phyloP scores from a whole-genome alignment of 2,113 vertebrate genomes.

The Alosa alosa region DNA sequence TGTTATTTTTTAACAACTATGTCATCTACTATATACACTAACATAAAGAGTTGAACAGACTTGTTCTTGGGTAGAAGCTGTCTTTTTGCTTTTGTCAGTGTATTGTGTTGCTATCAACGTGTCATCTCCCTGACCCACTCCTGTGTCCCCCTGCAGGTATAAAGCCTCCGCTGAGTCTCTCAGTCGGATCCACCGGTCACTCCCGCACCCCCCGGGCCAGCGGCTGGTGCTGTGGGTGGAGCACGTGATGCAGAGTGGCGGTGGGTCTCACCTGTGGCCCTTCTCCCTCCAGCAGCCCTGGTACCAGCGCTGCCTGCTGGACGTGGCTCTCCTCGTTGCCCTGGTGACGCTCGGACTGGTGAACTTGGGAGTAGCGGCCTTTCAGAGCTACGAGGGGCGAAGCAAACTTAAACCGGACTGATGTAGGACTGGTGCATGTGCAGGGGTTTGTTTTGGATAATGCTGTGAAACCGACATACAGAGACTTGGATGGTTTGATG shows the following conservation, averaged over 20 bases:
- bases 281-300: conserved; percentile 57
- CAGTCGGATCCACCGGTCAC: conserved; percentile 61
- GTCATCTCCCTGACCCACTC: neutral
- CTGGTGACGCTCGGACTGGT: conserved; percentile 45
- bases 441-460: neutral
- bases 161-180: conserved; percentile 62
- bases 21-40: neutral
- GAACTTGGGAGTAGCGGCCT: conserved; percentile 36
- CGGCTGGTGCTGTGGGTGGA: conserved; percentile 67
- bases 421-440: neutral
- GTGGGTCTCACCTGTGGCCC: conserved; percentile 61
- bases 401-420: neutral
- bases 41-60: neutral
- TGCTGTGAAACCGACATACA: neutral
- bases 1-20: neutral
- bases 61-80: neutral
- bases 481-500: neutral
- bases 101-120: neutral
- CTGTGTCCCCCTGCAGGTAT: conserved; percentile 54
- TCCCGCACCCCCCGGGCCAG: conserved; percentile 60
- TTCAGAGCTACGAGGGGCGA: neutral
- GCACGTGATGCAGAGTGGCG: conserved; percentile 64
- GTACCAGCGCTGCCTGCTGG: conserved; percentile 67
- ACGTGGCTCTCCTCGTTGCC: conserved; percentile 59
- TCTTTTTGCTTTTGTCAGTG: neutral